These are phyloP conservation scores for Drosophila pseudoobscura DNA, from an alignment of 1,140 invertebrate genomes.

Conservation along the genomic window DNA sequence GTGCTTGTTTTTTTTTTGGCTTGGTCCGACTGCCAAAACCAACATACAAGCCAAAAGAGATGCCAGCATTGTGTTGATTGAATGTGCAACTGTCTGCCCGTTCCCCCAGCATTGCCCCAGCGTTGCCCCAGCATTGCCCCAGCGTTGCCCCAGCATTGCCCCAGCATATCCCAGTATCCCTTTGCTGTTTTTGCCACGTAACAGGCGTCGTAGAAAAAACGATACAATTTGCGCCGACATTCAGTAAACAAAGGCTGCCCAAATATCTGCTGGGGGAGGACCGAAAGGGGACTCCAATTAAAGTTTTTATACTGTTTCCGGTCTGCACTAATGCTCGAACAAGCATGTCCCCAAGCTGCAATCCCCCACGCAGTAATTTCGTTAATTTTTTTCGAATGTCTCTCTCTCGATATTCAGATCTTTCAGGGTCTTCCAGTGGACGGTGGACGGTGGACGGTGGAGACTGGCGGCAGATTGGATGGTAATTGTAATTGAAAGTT, in stretches of 20 bases:
- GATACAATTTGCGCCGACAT: slow-evolving; percentile 37
- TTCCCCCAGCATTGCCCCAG: not conserved
- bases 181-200: not conserved
- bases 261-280: not conserved
- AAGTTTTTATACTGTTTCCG: too few species aligned
- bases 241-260: slow-evolving; percentile 56
- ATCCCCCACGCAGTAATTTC: too few species aligned
- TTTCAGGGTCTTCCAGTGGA: too few species aligned
- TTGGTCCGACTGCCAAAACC: slow-evolving; percentile 50
- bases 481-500: too few species aligned
- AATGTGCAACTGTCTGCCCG: slow-evolving; percentile 33
- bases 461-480: too few species aligned
- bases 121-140: not conserved
- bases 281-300: too few species aligned
- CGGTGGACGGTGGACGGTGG: too few species aligned
- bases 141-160: not conserved
- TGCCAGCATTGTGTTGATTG: slow-evolving; percentile 51
- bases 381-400: too few species aligned
- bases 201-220: slow-evolving; percentile 19
- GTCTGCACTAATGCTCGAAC: too few species aligned
- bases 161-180: not conserved
- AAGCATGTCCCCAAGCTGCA: too few species aligned
- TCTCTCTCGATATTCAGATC: too few species aligned
- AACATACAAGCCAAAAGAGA: slow-evolving; percentile 30
- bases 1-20: slow-evolving; percentile 3